These are phyloP conservation scores for Campylomormyrus numenius DNA, from an alignment of 2,113 vertebrate species.

Conservation along the genomic window DNA sequence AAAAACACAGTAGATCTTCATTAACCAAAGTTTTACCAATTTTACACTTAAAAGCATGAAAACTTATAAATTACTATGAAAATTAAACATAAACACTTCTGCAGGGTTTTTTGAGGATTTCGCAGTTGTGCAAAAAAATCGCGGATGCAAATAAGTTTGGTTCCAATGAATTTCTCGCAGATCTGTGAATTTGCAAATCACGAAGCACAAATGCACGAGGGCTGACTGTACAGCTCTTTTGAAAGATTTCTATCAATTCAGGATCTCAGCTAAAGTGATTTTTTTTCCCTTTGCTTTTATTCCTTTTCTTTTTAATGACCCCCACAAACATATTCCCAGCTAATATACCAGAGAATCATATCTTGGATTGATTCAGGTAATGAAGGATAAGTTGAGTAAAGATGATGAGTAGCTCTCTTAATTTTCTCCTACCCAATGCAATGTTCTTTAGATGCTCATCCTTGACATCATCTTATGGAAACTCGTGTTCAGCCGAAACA, in stretches of 20 bases:
- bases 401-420: constrained; percentile 69
- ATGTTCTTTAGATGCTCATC: constrained; percentile 90
- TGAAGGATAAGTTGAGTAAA: constrained; percentile 25
- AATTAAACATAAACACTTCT: too few species aligned
- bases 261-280: not conserved
- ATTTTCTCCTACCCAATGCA: constrained; percentile 74
- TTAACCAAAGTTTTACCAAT: too few species aligned
- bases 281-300: not conserved
- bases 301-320: constrained; percentile 16
- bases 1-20: too few species aligned
- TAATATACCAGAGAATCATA: constrained; percentile 20
- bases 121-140: too few species aligned
- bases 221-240: not conserved
- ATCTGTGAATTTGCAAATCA: too few species aligned
- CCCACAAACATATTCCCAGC: constrained; percentile 7
- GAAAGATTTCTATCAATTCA: not conserved
- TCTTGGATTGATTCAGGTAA: constrained; percentile 33
- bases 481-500: constrained; percentile 96
- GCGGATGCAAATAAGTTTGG: too few species aligned
- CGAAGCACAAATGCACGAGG: too few species aligned
- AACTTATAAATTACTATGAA: too few species aligned
- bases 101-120: too few species aligned
- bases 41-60: too few species aligned
- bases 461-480: constrained; percentile 98
- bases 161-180: too few species aligned